Conservation (phyloP, 2,113 vertebrate genomes). For the Oryzias woworae region DNA sequence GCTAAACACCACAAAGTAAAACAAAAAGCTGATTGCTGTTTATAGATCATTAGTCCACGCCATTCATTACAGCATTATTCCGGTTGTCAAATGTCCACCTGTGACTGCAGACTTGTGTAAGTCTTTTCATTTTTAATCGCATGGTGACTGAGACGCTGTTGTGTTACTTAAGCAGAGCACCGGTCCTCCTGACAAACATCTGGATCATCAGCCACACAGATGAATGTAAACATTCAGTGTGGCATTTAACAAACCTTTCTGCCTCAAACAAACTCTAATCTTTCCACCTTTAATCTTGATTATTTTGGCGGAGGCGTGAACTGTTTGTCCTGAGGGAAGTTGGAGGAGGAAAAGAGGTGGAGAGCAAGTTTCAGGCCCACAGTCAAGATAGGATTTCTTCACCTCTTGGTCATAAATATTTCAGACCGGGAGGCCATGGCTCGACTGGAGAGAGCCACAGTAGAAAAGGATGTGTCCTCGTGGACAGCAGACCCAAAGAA, state of each 20-base stretch:
- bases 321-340: conserved; percentile 7
- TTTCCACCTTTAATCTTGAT: neutral
- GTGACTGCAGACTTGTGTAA: conserved; percentile 25
- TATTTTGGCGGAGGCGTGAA: neutral
- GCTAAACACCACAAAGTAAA: neutral
- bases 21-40: neutral
- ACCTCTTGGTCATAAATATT: conserved; percentile 72
- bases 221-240: neutral
- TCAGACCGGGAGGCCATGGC: conserved; percentile 35
- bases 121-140: conserved; percentile 48
- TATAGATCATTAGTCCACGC: neutral
- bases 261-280: neutral
- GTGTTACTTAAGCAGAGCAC: conserved; percentile 30
- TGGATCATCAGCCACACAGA: neutral
- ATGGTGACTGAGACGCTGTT: conserved; percentile 10
- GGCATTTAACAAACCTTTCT: neutral
- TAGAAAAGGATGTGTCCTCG: conserved; percentile 35
- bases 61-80: conserved; percentile 14
- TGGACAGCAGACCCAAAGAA: conserved; percentile 27
- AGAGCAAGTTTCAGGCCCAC: conserved; percentile 18
- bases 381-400: conserved; percentile 68
- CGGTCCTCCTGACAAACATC: neutral
- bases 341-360: conserved; percentile 6
- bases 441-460: conserved; percentile 32
- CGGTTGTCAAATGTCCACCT: conserved; percentile 19